phyloP scores from a whole-genome alignment of 2,797 vertebrate genomes.

The Silurus lanzhouensis region DNA sequence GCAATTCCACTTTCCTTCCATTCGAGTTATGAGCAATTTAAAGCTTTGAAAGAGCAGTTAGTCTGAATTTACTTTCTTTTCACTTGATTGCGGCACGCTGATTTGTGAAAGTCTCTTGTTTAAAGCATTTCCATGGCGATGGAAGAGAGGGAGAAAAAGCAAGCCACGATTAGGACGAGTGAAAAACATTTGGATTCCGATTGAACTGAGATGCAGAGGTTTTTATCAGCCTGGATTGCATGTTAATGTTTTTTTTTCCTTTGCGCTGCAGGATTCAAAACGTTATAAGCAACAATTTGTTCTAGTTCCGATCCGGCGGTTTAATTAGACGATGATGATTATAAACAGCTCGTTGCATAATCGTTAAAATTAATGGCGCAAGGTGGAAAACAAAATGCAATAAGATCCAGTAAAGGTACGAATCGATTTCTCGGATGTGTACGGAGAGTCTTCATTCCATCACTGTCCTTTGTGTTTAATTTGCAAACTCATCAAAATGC shows the following conservation, averaged over 20 bases:
- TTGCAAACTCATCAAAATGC: slow-evolving; percentile 49
- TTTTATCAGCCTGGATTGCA: slow-evolving; percentile 4
- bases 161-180: not conserved
- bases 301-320: not conserved
- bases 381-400: not conserved
- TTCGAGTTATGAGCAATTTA: slow-evolving; percentile 57
- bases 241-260: not conserved
- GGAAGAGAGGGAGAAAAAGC: slow-evolving; percentile 34
- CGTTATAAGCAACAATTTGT: slow-evolving; percentile 15
- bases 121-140: slow-evolving; percentile 51
- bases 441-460: slow-evolving; percentile 34
- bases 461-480: slow-evolving; percentile 61
- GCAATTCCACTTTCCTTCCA: slow-evolving; percentile 47
- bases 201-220: not conserved
- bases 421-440: slow-evolving; percentile 28
- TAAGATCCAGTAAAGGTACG: not conserved
- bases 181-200: slow-evolving; percentile 4
- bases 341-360: not conserved
- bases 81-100: slow-evolving; percentile 59
- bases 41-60: slow-evolving; percentile 53
- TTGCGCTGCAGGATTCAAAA: slow-evolving; percentile 21
- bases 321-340: slow-evolving; percentile 14
- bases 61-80: slow-evolving; percentile 59
- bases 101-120: slow-evolving; percentile 55
- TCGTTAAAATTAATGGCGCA: not conserved